phyloP scores from a whole-genome alignment of 2,888 invertebrate genomes.

The Atethmia centrago region DNA sequence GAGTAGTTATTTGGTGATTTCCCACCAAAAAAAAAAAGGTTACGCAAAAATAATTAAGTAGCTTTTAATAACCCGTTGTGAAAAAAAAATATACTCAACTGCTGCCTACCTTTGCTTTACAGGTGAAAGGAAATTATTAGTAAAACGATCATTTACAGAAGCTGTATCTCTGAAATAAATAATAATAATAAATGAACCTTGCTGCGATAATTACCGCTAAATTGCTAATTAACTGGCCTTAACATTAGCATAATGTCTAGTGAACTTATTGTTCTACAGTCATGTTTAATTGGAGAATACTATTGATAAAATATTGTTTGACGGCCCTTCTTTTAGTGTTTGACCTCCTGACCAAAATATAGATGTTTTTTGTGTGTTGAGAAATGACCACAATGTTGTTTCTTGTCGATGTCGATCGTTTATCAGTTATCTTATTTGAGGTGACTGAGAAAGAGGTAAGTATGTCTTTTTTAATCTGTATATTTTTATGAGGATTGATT shows the following conservation, averaged over 20 bases:
- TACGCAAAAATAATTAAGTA: neutral
- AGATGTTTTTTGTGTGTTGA: slow-evolving; percentile 32
- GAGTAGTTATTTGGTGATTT: too few species aligned
- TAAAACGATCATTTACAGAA: neutral
- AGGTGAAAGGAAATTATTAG: slow-evolving; percentile 3
- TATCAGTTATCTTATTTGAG: slow-evolving; percentile 14
- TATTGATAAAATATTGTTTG: neutral
- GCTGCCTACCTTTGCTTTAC: neutral
- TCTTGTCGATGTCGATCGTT: slow-evolving; percentile 26
- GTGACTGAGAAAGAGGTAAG: neutral
- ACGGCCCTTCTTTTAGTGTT: slow-evolving; percentile 23
- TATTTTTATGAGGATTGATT: neutral
- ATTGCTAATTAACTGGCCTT: slow-evolving; percentile 38
- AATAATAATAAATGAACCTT: slow-evolving; percentile 5
- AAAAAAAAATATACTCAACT: neutral
- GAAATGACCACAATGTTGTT: slow-evolving; percentile 8
- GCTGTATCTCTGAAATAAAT: slow-evolving; percentile 18
- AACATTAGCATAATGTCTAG: slow-evolving; percentile 30
- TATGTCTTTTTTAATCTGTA: neutral
- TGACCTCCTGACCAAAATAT: slow-evolving; percentile 49
- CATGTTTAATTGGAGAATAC: slow-evolving; percentile 15
- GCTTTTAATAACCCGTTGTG: neutral
- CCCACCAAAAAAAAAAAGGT: too few species aligned
- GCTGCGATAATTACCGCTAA: slow-evolving; percentile 30
- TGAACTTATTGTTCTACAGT: slow-evolving; percentile 32